phyloP scores from a whole-genome alignment of 2,797 vertebrate species.

The Netta rufina region DNA sequence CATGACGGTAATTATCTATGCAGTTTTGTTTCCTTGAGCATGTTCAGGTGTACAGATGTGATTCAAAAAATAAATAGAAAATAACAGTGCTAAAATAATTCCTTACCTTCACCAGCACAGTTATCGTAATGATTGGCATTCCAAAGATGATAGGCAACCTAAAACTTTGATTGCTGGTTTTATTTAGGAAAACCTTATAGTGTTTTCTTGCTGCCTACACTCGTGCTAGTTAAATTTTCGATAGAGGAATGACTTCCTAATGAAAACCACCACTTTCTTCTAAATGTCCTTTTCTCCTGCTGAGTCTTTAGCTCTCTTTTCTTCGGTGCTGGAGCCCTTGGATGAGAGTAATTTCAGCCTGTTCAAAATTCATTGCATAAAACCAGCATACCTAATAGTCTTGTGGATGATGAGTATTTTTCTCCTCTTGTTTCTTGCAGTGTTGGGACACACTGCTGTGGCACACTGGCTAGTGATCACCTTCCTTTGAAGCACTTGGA shows the following conservation, averaged over 20 bases:
- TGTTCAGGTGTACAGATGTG: not conserved
- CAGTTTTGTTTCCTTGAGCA: not conserved
- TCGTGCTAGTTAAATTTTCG: slow-evolving; percentile 5
- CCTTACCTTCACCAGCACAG: slow-evolving; percentile 1
- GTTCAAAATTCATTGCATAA: not conserved
- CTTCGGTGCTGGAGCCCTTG: not conserved
- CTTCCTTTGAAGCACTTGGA: not conserved
- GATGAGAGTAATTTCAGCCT: not conserved
- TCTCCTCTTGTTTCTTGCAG: not conserved
- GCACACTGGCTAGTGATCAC: not conserved
- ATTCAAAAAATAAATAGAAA: not conserved
- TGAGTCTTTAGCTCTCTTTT: not conserved
- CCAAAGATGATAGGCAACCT: not conserved
- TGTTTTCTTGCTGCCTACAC: not conserved
- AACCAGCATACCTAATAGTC: not conserved
- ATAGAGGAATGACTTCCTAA: not conserved
- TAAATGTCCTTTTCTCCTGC: not conserved
- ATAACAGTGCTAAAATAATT: not conserved
- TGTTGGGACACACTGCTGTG: not conserved
- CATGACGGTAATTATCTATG: slow-evolving; percentile 4
- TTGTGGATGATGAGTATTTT: not conserved
- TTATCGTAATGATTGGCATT: not conserved
- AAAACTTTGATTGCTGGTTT: not conserved
- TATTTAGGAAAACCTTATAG: not conserved
- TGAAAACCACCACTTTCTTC: not conserved